Conservation (phyloP, 1,140 invertebrate species). For the Ceratina australensis region DNA sequence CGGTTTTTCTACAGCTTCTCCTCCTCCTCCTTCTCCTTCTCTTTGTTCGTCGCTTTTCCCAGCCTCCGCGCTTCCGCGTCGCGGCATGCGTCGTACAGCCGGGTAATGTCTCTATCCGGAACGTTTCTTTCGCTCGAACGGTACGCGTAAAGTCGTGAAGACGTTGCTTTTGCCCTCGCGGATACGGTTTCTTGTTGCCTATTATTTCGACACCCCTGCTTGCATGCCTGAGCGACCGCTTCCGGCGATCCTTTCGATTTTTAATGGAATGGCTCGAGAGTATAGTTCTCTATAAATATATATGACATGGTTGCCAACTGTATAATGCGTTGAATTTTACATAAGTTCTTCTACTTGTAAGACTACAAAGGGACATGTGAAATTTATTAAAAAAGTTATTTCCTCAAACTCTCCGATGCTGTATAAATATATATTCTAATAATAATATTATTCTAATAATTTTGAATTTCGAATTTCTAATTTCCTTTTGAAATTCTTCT, state of each 20-base stretch:
- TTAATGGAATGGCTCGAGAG: neutral
- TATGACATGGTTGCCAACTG: no score
- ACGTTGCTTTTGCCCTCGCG: neutral
- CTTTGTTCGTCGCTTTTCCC: neutral
- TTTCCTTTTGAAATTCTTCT: no score
- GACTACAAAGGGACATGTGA: no score
- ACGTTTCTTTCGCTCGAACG: constrained; percentile 23
- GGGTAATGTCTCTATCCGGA: constrained; percentile 10
- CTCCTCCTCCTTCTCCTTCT: neutral
- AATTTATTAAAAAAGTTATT: no score
- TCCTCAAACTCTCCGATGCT: no score
- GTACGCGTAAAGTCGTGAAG: neutral
- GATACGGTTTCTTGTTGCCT: neutral
- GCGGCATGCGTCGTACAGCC: neutral
- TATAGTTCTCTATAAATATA: no score
- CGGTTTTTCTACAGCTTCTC: neutral
- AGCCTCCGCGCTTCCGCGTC: neutral
- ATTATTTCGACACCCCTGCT: neutral
- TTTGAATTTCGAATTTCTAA: no score
- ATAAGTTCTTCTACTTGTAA: no score
- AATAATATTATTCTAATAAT: no score
- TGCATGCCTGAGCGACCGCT: neutral
- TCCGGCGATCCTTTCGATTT: neutral
- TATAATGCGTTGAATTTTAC: no score
- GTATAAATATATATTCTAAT: no score